Evolutionary conservation across 2,113 vertebrate genomes (phyloP).

Genomic region (Progne subis): DNA sequence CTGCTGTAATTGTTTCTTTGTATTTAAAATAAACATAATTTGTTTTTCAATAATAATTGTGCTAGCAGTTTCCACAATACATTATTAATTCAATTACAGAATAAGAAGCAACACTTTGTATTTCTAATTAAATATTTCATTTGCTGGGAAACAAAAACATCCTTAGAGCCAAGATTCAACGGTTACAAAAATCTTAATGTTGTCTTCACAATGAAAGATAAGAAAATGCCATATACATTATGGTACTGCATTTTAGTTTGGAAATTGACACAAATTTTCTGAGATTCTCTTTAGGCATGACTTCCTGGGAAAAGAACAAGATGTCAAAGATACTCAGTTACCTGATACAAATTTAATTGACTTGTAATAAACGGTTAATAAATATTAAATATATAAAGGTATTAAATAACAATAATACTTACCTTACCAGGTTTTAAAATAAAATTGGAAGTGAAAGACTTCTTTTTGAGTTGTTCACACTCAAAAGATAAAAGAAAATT

Average conservation of each 20-base stretch:
- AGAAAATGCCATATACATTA: not conserved
- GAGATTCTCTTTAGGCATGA: not conserved
- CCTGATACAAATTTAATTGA: not conserved
- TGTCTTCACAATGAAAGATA: not conserved
- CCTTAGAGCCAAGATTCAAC: not conserved
- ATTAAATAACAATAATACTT: not conserved
- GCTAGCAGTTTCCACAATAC: not conserved
- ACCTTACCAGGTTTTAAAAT: not conserved
- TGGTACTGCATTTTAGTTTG: not conserved
- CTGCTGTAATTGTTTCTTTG: not conserved
- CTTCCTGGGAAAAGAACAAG: not conserved
- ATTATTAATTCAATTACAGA: slow-evolving; percentile 40
- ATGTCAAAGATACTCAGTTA: not conserved
- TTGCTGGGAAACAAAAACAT: not conserved
- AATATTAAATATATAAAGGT: not conserved
- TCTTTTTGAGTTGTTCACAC: not conserved
- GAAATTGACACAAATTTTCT: not conserved
- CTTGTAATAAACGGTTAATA: not conserved
- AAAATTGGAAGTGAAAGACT: not conserved
- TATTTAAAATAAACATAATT: slow-evolving; percentile 17
- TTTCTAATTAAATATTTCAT: slow-evolving; percentile 17
- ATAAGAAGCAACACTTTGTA: not conserved
- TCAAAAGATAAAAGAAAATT: not conserved
- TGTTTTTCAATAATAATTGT: slow-evolving; percentile 26
- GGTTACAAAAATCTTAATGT: not conserved